A percentile compares a stretch with the other conserved stretches of the same genome.
These are phyloP conservation scores for Lepilemur septentrionalis DNA, from an alignment of 2,797 vertebrate species.

Conservation along the genomic window DNA sequence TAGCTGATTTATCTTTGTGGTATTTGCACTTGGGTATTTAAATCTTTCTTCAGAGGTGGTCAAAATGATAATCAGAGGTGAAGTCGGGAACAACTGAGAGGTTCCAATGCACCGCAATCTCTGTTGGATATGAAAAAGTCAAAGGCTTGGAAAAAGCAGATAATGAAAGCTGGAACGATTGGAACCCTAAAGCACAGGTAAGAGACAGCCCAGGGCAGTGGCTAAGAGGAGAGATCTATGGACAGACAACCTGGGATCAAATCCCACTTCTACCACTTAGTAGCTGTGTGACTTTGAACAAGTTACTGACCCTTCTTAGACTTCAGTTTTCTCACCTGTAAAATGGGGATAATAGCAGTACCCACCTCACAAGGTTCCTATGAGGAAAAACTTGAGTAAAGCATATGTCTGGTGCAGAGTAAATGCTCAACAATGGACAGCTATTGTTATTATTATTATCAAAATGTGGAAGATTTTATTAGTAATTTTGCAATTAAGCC, in stretches of 20 bases:
- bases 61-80: slow-evolving; percentile 57
- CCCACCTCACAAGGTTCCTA: neutral
- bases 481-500: neutral
- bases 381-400: neutral
- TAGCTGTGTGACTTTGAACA: neutral
- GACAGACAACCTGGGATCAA: neutral
- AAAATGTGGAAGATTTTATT: neutral
- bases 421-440: neutral
- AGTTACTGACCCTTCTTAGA: neutral
- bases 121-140: slow-evolving; percentile 43
- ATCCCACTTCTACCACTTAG: neutral
- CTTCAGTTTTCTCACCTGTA: neutral
- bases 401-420: neutral
- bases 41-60: slow-evolving; percentile 51
- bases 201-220: neutral
- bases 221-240: neutral
- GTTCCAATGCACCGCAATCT: slow-evolving; percentile 64
- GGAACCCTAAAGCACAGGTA: neutral
- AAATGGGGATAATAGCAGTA: neutral
- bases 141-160: slow-evolving; percentile 58
- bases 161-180: neutral
- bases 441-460: neutral
- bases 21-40: slow-evolving; percentile 67
- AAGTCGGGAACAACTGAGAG: slow-evolving; percentile 45
- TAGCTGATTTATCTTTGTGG: slow-evolving; percentile 60